Percentiles rank a stretch among this genome's conserved stretches.
Evolutionary conservation across 2,113 vertebrate genomes (phyloP).

Genomic region (Illadopsis cleaveri): DNA sequence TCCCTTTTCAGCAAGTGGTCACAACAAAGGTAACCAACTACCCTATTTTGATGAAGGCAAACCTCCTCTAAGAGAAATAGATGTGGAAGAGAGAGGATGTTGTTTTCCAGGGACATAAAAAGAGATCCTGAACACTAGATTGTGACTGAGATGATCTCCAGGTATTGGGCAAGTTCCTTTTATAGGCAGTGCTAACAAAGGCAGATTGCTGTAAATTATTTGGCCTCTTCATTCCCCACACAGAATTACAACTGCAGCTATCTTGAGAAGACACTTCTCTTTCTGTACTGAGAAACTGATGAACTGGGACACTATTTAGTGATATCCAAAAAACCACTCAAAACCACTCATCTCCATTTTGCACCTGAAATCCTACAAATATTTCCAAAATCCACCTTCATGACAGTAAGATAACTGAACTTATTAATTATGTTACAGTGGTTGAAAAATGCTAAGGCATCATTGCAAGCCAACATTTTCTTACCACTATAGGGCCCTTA

Average conservation of each 20-base stretch:
- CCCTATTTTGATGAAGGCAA: not conserved
- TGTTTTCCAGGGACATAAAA: not conserved
- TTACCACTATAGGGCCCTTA: not conserved
- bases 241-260: not conserved
- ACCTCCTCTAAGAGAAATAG: not conserved
- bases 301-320: not conserved
- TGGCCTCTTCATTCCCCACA: not conserved
- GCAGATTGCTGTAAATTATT: not conserved
- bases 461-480: not conserved
- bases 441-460: not conserved
- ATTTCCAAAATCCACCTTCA: not conserved
- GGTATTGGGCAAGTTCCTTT: not conserved
- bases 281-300: not conserved
- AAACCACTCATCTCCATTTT: not conserved
- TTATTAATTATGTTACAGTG: not conserved
- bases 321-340: not conserved
- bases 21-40: not conserved
- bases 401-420: not conserved
- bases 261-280: not conserved
- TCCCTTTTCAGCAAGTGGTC: not conserved
- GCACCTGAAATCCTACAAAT: not conserved
- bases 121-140: not conserved
- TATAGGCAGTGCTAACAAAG: not conserved
- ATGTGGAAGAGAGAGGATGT: not conserved
- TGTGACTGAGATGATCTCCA: not conserved